Evolutionary conservation across 2,797 vertebrate genomes (phyloP).

Genomic region (Smutsia temminckii): DNA sequence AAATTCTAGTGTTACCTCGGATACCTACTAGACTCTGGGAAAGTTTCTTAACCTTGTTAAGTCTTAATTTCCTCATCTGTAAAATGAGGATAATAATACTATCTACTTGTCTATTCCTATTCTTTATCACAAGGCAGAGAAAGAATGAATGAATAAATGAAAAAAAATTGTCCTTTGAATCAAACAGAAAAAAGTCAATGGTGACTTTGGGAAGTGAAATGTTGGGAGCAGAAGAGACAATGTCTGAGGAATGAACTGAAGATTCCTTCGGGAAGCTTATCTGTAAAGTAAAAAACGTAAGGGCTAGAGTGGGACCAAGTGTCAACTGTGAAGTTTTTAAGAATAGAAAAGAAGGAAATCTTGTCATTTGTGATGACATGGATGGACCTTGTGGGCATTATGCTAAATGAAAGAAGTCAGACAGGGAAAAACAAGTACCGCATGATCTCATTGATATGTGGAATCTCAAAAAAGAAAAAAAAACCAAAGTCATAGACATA

Average conservation of each 20-base stretch:
- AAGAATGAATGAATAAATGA: conserved; percentile 11
- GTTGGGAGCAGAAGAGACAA: background rate
- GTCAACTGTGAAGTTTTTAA: background rate
- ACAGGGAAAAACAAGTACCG: background rate
- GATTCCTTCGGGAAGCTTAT: background rate
- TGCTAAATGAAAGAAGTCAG: background rate
- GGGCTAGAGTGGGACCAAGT: background rate
- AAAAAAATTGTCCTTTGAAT: background rate
- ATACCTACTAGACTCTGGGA: background rate
- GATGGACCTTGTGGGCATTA: background rate
- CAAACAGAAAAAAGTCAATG: background rate
- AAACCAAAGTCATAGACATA: background rate
- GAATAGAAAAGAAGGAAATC: background rate
- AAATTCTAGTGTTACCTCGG: background rate
- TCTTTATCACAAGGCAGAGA: background rate
- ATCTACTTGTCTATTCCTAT: background rate
- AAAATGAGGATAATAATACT: background rate
- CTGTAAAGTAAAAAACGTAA: background rate
- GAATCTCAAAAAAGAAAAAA: background rate
- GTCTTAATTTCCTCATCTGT: background rate
- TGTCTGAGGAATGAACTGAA: background rate
- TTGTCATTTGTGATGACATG: background rate
- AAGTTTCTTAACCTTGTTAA: background rate
- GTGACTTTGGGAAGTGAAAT: background rate
- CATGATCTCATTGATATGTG: background rate